Evolutionary conservation across 2,797 vertebrate species (phyloP).

Genomic region (Alectoris magna): DNA sequence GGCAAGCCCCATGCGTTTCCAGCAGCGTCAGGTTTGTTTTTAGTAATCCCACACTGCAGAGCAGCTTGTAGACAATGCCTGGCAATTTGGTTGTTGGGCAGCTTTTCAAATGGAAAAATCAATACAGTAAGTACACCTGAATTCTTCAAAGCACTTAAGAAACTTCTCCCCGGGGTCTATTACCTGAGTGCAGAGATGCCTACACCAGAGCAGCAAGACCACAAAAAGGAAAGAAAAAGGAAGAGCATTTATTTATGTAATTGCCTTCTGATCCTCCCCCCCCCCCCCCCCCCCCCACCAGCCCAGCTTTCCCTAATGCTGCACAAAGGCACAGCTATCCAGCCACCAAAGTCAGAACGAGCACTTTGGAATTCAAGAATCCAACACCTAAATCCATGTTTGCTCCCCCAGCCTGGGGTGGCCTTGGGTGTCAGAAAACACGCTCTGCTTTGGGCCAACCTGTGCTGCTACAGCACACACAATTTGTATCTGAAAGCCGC

Average conservation of each 20-base stretch:
- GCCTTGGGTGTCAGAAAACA: neutral
- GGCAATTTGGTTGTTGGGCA: neutral
- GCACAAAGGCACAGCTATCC: neutral
- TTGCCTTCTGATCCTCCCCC: neutral
- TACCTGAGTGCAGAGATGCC: neutral
- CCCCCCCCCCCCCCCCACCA: neutral
- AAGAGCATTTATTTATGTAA: neutral
- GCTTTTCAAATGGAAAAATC: conserved; percentile 51
- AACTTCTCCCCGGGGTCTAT: neutral
- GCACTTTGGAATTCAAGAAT: neutral
- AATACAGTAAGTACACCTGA: conserved; percentile 25
- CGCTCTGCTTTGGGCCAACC: neutral
- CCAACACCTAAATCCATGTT: accelerated
- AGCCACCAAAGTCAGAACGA: neutral
- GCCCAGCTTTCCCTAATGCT: neutral
- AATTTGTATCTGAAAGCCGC: neutral
- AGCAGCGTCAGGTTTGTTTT: neutral
- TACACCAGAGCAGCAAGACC: neutral
- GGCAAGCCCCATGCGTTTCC: neutral
- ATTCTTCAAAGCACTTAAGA: conserved; percentile 36
- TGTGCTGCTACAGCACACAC: neutral
- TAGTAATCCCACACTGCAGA: neutral
- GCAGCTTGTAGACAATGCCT: neutral
- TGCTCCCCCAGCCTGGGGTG: neutral
- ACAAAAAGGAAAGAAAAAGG: neutral